Conservation (phyloP, 2,888 invertebrate species). For the Aquatica leii region DNA sequence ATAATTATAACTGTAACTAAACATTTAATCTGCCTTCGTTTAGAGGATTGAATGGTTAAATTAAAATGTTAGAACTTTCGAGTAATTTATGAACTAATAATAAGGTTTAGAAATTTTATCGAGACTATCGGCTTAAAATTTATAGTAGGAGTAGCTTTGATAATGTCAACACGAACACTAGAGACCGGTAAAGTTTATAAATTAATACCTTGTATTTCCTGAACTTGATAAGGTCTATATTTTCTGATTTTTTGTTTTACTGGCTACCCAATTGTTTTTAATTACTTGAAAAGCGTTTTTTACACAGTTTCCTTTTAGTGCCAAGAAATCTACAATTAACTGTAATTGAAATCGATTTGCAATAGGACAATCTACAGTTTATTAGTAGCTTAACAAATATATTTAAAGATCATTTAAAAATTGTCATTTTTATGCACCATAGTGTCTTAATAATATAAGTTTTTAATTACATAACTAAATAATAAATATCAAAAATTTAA, state of each 20-base stretch:
- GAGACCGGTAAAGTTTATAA: constrained; percentile 9
- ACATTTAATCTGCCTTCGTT: too few species aligned
- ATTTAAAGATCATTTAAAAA: too few species aligned
- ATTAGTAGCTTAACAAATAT: too few species aligned
- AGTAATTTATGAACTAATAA: constrained; percentile 1
- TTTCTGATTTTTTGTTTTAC: constrained; percentile 4
- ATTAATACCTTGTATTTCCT: constrained; percentile 12
- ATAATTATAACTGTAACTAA: not conserved
- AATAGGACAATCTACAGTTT: constrained; percentile 1
- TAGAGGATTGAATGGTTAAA: not conserved
- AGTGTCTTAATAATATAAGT: too few species aligned
- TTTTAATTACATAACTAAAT: not conserved
- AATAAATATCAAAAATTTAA: too few species aligned
- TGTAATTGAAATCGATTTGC: constrained; percentile 9
- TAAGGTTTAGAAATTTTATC: constrained; percentile 8
- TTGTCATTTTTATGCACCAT: too few species aligned
- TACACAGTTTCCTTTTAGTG: constrained; percentile 5
- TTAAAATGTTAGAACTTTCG: not conserved
- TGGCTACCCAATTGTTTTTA: constrained; percentile 13
- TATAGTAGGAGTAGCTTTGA: constrained; percentile 11
- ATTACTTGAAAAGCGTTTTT: constrained; percentile 11
- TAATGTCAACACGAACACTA: constrained; percentile 18
- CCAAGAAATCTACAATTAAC: constrained; percentile 7
- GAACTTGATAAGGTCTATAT: constrained; percentile 14
- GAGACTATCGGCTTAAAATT: constrained; percentile 13